A percentile compares a stretch with the other conserved stretches of the same genome.
phyloP scores from a whole-genome alignment of 2,797 vertebrate genomes.

The Chelidonichthys spinosus region DNA sequence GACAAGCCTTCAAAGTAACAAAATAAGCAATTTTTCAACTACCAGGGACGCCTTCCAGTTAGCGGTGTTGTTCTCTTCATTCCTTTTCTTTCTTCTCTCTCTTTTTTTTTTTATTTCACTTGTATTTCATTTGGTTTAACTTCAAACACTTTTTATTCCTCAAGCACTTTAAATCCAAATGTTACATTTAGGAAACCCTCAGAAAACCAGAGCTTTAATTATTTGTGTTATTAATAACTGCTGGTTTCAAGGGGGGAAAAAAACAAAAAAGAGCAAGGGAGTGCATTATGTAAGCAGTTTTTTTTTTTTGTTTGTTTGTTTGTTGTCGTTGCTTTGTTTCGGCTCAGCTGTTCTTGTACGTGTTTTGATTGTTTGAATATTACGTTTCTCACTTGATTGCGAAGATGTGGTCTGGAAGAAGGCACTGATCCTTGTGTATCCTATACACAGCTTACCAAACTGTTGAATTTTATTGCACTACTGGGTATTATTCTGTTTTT shows the following conservation, averaged over 20 bases:
- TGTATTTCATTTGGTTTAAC: constrained; percentile 45
- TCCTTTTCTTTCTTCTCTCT: constrained; percentile 38
- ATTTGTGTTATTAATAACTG: constrained; percentile 63
- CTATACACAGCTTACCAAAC: constrained; percentile 83
- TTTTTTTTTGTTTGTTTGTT: constrained; percentile 11
- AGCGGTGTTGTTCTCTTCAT: constrained; percentile 81
- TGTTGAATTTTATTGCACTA: constrained; percentile 87
- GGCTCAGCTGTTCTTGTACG: constrained; percentile 37
- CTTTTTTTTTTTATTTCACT: constrained; percentile 49
- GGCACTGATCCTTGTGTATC: constrained; percentile 79
- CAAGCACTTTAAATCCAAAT: constrained; percentile 82
- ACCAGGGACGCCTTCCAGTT: constrained; percentile 87
- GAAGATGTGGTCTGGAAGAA: constrained; percentile 72
- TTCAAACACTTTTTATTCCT: constrained; percentile 70
- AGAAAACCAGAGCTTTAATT: constrained; percentile 79
- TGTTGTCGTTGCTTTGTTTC: constrained; percentile 41
- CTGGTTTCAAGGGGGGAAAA: constrained; percentile 31
- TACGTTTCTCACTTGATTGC: constrained; percentile 64
- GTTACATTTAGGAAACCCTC: constrained; percentile 65
- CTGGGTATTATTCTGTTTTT: constrained; percentile 76
- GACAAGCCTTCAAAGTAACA: constrained; percentile 87
- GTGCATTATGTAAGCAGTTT: constrained; percentile 32
- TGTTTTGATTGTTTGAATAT: constrained; percentile 61
- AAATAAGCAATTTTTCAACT: constrained; percentile 87
- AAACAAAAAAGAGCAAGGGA: constrained; percentile 30